Percentiles rank a stretch among this genome's conserved stretches.
Conservation (phyloP, 2,797 vertebrate species). For the Brotula barbata region DNA sequence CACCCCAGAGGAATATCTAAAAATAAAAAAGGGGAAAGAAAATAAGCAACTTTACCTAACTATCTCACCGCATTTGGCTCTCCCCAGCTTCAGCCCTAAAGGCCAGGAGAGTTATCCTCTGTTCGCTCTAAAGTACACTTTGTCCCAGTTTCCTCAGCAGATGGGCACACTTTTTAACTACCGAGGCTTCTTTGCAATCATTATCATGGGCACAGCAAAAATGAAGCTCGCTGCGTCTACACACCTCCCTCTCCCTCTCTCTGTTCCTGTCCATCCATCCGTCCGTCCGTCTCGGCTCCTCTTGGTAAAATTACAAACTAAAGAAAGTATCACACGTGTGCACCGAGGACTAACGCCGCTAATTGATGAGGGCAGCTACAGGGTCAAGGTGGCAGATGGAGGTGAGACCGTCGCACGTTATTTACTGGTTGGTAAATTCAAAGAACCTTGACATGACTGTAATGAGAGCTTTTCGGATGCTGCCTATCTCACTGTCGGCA, state of each 20-base stretch:
- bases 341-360: constrained; percentile 9
- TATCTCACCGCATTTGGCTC: constrained; percentile 68
- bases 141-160: constrained; percentile 81
- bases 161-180: constrained; percentile 78
- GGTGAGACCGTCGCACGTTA: constrained; percentile 24
- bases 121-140: constrained; percentile 79
- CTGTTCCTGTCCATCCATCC: constrained; percentile 10
- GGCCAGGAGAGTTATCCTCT: constrained; percentile 75
- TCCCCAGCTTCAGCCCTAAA: constrained; percentile 68
- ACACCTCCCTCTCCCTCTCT: constrained; percentile 21
- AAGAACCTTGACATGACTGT: constrained; percentile 43
- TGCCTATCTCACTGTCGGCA: constrained; percentile 35
- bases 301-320: constrained; percentile 32
- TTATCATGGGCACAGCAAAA: constrained; percentile 73
- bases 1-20: constrained; percentile 51
- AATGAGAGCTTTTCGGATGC: constrained; percentile 38
- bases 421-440: constrained; percentile 36
- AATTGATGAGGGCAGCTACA: constrained; percentile 26
- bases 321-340: not conserved
- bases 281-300: not conserved
- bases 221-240: constrained; percentile 48
- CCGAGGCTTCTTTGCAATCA: constrained; percentile 70
- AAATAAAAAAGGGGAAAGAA: constrained; percentile 57
- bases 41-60: constrained; percentile 71
- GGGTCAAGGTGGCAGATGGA: constrained; percentile 33